Percentiles rank a stretch among this genome's conserved stretches.
Evolutionary conservation across 2,888 invertebrate species (phyloP).

Genomic region (Caenorhabditis wallacei): DNA sequence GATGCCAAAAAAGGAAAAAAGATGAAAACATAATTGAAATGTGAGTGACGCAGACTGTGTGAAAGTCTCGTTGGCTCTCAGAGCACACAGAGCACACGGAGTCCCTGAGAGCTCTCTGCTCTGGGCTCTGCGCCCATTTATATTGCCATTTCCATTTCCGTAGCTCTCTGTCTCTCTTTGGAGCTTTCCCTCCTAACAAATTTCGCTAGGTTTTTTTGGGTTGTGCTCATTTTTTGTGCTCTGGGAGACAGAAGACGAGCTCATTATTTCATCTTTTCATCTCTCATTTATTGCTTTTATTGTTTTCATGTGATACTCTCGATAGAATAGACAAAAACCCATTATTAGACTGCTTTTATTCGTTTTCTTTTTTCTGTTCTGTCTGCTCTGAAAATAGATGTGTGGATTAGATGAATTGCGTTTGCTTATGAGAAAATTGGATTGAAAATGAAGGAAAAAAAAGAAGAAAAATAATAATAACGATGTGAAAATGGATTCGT

Average conservation of each 20-base stretch:
- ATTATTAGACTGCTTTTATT: constrained; percentile 37
- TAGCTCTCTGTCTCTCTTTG: constrained; percentile 38
- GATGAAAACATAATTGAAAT: constrained; percentile 3
- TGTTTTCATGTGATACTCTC: constrained; percentile 17
- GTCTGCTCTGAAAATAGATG: constrained; percentile 31
- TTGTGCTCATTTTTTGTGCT: constrained; percentile 24
- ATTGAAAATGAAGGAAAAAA: too few relatives aligned
- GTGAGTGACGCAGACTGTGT: constrained; percentile 24
- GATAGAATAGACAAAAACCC: constrained; percentile 10
- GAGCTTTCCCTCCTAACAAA: constrained; percentile 13
- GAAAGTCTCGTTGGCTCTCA: constrained; percentile 29
- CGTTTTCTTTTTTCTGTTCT: constrained; percentile 24
- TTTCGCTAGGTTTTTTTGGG: constrained; percentile 34
- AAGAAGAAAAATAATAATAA: background rate
- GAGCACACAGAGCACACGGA: constrained; percentile 51
- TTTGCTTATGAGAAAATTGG: background rate
- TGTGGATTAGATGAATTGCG: constrained; percentile 15
- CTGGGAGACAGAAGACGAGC: constrained; percentile 32
- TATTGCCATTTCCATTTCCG: constrained; percentile 64
- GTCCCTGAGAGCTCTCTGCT: constrained; percentile 46
- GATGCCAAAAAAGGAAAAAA: constrained; percentile 42
- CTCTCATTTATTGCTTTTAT: constrained; percentile 29
- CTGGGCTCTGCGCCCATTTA: constrained; percentile 54
- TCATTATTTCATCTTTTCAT: constrained; percentile 43
- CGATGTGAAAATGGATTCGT: background rate